Conservation (phyloP, 1,140 invertebrate genomes). For the Drosophila albomicans region DNA sequence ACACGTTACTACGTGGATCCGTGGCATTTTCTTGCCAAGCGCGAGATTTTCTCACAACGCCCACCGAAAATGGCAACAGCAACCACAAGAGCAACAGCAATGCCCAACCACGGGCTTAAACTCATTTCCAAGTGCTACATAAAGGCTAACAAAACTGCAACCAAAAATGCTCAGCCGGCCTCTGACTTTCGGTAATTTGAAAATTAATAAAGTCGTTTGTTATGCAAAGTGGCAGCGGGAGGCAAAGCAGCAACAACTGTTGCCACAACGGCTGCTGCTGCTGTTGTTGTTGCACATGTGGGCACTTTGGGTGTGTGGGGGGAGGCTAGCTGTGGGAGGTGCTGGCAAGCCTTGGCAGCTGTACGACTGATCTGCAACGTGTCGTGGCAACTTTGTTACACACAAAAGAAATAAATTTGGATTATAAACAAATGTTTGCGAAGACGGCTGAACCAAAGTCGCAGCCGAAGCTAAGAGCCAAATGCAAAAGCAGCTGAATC, state of each 20-base stretch:
- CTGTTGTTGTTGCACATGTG: conserved; percentile 32
- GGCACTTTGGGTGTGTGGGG: conserved; percentile 24
- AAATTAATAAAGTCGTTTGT: conserved; percentile 84
- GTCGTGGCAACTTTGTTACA: conserved; percentile 36
- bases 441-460: conserved; percentile 8
- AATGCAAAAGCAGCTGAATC: conserved; percentile 17
- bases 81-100: conserved; percentile 26
- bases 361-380: conserved; percentile 35
- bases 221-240: conserved; percentile 78
- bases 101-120: conserved; percentile 45
- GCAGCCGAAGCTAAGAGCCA: background rate
- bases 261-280: conserved; percentile 17
- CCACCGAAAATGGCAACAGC: conserved; percentile 43
- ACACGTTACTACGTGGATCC: conserved; percentile 40
- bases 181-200: conserved; percentile 83
- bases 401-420: conserved; percentile 21
- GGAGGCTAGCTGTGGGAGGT: conserved; percentile 26
- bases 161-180: conserved; percentile 73
- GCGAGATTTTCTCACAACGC: conserved; percentile 77
- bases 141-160: conserved; percentile 73
- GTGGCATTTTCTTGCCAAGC: conserved; percentile 56
- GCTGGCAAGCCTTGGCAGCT: conserved; percentile 37
- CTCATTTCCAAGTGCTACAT: conserved; percentile 72
- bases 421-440: conserved; percentile 22
- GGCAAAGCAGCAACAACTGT: conserved; percentile 48